These are phyloP conservation scores for Aurelia coerulea DNA, from an alignment of 30 jellyfish, hydroid and myxozoan species.

Conservation along the genomic window DNA sequence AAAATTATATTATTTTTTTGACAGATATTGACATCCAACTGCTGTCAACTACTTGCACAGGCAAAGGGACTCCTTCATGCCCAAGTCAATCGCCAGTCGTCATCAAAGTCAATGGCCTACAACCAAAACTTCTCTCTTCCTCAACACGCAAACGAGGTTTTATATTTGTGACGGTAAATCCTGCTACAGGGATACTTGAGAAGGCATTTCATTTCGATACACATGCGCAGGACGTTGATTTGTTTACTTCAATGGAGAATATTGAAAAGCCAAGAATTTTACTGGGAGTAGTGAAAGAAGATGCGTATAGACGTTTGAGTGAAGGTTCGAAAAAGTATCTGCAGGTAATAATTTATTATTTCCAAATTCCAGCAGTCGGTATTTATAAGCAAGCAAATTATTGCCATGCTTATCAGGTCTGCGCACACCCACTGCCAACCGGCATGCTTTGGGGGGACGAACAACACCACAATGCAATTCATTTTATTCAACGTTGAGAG, in stretches of 20 bases:
- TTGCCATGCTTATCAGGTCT: too few species aligned
- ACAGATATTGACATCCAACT: not conserved
- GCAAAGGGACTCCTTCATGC: not conserved
- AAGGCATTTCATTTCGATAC: constrained; percentile 4
- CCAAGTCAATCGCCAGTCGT: not conserved
- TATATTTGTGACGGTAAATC: constrained; percentile 1
- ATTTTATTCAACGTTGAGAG: too few species aligned
- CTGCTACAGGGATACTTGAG: constrained; percentile 4
- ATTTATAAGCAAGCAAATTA: too few species aligned
- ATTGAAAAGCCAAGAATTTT: constrained; percentile 6
- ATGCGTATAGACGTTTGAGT: not conserved
- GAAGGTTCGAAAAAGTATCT: not conserved
- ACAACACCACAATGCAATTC: too few species aligned
- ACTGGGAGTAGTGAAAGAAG: constrained; percentile 22
- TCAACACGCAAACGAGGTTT: constrained; percentile 8
- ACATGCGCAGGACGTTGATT: not conserved
- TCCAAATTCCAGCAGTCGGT: not conserved
- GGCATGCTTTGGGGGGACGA: too few species aligned
- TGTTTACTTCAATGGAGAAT: not conserved
- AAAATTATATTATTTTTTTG: not conserved
- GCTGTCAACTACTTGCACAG: constrained; percentile 6
- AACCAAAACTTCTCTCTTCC: not conserved
- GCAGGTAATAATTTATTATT: not conserved
- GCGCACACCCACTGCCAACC: too few species aligned
- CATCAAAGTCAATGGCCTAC: not conserved